Evolutionary conservation across 2,888 invertebrate genomes (phyloP).

Genomic region (Agrochola circellaris): DNA sequence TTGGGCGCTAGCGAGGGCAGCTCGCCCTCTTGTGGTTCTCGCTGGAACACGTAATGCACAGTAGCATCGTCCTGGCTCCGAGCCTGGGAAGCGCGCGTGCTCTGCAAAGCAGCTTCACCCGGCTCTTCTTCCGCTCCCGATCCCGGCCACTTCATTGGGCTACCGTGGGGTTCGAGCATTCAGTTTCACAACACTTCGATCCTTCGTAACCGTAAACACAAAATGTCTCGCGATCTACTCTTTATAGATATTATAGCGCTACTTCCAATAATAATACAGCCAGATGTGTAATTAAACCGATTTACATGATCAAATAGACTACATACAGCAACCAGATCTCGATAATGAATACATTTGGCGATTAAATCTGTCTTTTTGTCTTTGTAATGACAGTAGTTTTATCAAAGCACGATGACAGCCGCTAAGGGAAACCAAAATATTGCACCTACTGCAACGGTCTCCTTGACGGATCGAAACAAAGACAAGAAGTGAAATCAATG

Average conservation of each 20-base stretch:
- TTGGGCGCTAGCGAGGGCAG: conserved; percentile 94
- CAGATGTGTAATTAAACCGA: conserved; percentile 74
- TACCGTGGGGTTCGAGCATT: conserved; percentile 91
- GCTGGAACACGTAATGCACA: conserved; percentile 97
- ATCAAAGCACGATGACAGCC: conserved; percentile 88
- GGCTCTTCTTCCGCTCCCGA: conserved; percentile 92
- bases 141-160: conserved; percentile 95
- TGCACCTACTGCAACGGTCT: conserved; percentile 90
- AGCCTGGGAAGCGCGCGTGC: conserved; percentile 92
- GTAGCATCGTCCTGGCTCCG: conserved; percentile 96
- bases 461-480: conserved; percentile 91
- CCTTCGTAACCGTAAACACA: conserved; percentile 83
- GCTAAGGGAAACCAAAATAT: conserved; percentile 88
- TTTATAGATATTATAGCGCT: conserved; percentile 72
- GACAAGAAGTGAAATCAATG: conserved; percentile 81
- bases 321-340: conserved; percentile 71
- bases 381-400: conserved; percentile 86
- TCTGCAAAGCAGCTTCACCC: conserved; percentile 89
- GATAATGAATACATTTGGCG: conserved; percentile 78
- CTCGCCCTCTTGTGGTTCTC: conserved; percentile 95
- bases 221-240: conserved; percentile 78
- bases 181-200: conserved; percentile 86
- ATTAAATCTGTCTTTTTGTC: conserved; percentile 81
- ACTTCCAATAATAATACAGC: conserved; percentile 73
- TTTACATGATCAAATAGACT: conserved; percentile 82